Percentiles rank a stretch among this genome's conserved stretches.
Evolutionary conservation across 2,888 invertebrate species (phyloP).

Genomic region (Cheiracanthium punctorium): DNA sequence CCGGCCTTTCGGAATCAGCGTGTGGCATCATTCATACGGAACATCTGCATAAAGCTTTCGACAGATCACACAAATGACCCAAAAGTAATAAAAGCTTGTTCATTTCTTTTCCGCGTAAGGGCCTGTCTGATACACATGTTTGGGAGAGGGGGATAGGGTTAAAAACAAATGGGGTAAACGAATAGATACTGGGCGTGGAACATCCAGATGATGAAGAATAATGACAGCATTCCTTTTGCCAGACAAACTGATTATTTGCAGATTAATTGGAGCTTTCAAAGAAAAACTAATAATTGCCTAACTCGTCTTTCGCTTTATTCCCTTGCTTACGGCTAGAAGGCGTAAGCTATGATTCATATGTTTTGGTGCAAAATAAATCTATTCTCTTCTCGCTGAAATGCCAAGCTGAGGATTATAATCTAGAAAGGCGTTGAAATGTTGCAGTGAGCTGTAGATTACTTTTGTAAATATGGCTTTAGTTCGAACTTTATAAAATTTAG

Average conservation of each 20-base stretch:
- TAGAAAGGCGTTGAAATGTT: conserved; percentile 11
- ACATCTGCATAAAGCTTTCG: not conserved
- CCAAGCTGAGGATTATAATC: conserved; percentile 28
- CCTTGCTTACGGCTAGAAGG: conserved; percentile 11
- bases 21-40: not conserved
- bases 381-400: not conserved
- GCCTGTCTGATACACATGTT: not conserved
- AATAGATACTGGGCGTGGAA: conserved; percentile 27
- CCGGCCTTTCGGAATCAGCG: not conserved
- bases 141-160: not conserved
- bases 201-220: conserved; percentile 32
- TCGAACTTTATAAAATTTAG: too few species aligned
- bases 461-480: too few species aligned
- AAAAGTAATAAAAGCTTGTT: not conserved
- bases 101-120: not conserved
- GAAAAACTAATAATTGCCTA: conserved; percentile 48
- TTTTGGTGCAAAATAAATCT: conserved; percentile 25
- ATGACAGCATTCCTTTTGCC: conserved; percentile 12
- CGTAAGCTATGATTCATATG: conserved; percentile 44
- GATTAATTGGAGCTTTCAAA: conserved; percentile 45
- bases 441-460: too few species aligned
- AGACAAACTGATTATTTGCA: conserved; percentile 38
- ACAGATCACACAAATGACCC: conserved; percentile 1
- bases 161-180: conserved; percentile 7
- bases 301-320: conserved; percentile 23